Evolutionary conservation across 2,113 vertebrate species (phyloP).

Genomic region (Limanda limanda): DNA sequence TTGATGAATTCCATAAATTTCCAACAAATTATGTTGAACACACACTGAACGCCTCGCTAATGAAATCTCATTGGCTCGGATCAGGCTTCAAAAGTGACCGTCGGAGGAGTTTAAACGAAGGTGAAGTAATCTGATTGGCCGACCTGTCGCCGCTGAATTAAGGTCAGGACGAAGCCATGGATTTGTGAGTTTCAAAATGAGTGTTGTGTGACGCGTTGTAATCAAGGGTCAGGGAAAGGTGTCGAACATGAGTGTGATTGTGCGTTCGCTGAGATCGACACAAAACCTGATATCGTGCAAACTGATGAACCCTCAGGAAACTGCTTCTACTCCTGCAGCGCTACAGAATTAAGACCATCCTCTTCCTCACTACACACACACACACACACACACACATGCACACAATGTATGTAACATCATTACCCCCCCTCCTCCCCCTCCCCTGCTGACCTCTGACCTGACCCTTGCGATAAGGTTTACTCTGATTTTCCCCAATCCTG

Average conservation of each 20-base stretch:
- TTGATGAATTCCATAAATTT: neutral
- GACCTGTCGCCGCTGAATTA: constrained; percentile 42
- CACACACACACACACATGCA: constrained; percentile 22
- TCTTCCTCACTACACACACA: neutral
- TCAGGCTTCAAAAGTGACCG: constrained; percentile 3
- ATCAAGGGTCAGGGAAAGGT: neutral
- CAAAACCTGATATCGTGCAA: neutral
- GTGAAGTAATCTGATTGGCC: constrained; percentile 61
- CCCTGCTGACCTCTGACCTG: constrained; percentile 47
- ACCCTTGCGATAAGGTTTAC: constrained; percentile 43
- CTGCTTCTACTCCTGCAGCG: neutral
- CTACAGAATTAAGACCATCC: neutral
- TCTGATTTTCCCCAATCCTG: constrained; percentile 63
- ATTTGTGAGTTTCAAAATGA: constrained; percentile 39
- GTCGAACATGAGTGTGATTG: neutral
- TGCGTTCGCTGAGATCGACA: neutral
- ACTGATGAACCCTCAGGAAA: neutral
- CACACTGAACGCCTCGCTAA: neutral
- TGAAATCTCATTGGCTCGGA: constrained; percentile 8
- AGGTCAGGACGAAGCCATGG: constrained; percentile 34
- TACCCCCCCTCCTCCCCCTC: constrained; percentile 12
- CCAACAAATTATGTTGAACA: neutral
- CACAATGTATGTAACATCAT: constrained; percentile 13
- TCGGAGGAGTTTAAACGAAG: constrained; percentile 38
- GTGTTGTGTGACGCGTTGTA: neutral